These are phyloP conservation scores for Coptodon rendalli DNA, from an alignment of 2,113 vertebrate genomes.

Conservation along the genomic window DNA sequence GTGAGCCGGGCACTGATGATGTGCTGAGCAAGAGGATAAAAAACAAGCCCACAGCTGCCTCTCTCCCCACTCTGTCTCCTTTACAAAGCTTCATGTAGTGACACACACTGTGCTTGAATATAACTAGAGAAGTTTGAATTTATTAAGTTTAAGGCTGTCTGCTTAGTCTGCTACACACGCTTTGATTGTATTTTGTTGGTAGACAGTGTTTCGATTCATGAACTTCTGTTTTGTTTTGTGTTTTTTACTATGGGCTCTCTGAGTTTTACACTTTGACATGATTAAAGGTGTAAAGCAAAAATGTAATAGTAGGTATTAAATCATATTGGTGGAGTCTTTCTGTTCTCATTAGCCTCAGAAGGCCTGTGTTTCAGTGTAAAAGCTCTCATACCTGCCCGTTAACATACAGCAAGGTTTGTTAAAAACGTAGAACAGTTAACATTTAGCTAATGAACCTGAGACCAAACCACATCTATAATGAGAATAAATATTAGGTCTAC, in stretches of 20 bases:
- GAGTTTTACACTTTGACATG: background rate
- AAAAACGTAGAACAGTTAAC: background rate
- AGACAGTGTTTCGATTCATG: background rate
- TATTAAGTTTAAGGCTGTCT: background rate
- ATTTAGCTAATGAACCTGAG: background rate
- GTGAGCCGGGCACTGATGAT: constrained; percentile 34
- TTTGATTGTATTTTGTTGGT: background rate
- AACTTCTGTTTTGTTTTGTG: background rate
- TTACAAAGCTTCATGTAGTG: background rate
- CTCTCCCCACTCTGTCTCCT: background rate
- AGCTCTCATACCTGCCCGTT: background rate
- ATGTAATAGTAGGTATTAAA: background rate
- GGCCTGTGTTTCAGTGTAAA: background rate
- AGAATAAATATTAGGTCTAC: background rate
- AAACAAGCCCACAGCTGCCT: constrained; percentile 4
- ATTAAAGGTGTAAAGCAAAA: background rate
- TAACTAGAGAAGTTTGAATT: background rate
- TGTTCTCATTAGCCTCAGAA: background rate
- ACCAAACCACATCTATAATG: background rate
- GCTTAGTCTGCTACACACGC: background rate
- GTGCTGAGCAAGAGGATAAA: background rate
- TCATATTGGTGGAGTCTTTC: background rate
- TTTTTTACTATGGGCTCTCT: background rate
- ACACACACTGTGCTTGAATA: background rate
- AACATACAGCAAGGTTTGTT: background rate